Evolutionary conservation across 2,797 vertebrate species (phyloP), one percentile per base, ranked within the genome.

Genomic region (Sitta carolinensis): DNA sequence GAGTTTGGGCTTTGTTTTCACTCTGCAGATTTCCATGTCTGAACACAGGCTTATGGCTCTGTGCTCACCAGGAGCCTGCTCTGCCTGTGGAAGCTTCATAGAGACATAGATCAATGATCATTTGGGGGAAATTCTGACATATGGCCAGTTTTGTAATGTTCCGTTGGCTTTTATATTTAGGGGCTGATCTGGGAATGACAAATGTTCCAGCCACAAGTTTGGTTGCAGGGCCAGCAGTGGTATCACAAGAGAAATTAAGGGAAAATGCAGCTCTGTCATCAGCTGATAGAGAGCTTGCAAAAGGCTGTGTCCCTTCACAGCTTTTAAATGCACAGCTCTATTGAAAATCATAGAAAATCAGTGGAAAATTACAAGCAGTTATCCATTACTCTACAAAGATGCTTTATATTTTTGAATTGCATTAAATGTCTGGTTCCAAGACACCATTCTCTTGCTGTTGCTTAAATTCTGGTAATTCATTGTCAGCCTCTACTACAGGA

Each of bases 311-410:
- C 34, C 48, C 55, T 40, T 47, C 89, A 72, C n/a, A 45, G 16
- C 79, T 93, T 84, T 74, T 34, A 69, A 81, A 38, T 50, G 25
- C 40, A 67, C n/a, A 72, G 43, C 48, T 81, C 76, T 63, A 14
- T 22, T 40, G 48, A 91, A 91, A 93, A 77, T 50, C 18, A 74
- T 23, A 47, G 57, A 62, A 86, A 92, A 89, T 68, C 79, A 20
- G 17, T 85, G 79, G 72, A 70, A 93, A 91, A 88, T 86, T 63
- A 15, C 50, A 74, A 40, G 22, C 25, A 73, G 43, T 91, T 95
- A 89, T 87, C 63, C 34, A 16, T 34, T 93, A 58, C 70, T 84
- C 40, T 88, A 43, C 67, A 95, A 86, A 86, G 63, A 27, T 0
- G 0, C 40, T 93, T 93, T 82, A 62, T 29, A n/a, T 66, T 38